Conservation (phyloP, 2,113 vertebrate genomes). For the Sclerurus mexicanus region DNA sequence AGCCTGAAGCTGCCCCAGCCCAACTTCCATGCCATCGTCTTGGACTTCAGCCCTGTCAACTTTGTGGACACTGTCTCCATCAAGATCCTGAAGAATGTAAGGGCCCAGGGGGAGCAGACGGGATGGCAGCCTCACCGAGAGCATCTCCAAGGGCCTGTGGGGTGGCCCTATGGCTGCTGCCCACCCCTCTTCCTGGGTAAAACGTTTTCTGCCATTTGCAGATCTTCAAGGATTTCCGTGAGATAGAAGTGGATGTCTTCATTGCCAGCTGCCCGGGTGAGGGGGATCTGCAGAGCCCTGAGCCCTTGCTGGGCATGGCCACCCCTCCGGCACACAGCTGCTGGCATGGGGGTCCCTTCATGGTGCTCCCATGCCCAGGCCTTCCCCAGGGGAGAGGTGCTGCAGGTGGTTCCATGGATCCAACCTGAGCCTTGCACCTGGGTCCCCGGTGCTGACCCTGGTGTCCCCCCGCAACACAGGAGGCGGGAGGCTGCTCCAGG, state of each 20-base stretch:
- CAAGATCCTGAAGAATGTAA: conserved; percentile 87
- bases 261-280: conserved; percentile 66
- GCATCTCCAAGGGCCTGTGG: neutral
- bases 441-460: too few species aligned
- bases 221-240: conserved; percentile 87
- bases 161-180: neutral
- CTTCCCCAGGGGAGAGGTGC: neutral
- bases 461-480: accelerated
- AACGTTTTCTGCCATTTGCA: conserved; percentile 55
- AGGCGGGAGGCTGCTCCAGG: neutral
- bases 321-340: neutral
- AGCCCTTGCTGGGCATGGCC: accelerated
- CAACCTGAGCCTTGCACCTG: neutral
- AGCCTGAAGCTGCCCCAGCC: conserved; percentile 66
- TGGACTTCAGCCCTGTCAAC: conserved; percentile 87
- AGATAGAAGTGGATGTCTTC: conserved; percentile 83
- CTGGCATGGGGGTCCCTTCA: neutral
- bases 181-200: accelerated
- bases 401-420: neutral
- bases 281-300: neutral
- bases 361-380: neutral
- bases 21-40: conserved; percentile 76
- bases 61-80: conserved; percentile 91
- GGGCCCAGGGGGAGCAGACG: neutral
- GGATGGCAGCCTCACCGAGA: accelerated